These are phyloP conservation scores for Tetragnatha versicolor DNA, from an alignment of 1,140 invertebrate species.

Conservation along the genomic window DNA sequence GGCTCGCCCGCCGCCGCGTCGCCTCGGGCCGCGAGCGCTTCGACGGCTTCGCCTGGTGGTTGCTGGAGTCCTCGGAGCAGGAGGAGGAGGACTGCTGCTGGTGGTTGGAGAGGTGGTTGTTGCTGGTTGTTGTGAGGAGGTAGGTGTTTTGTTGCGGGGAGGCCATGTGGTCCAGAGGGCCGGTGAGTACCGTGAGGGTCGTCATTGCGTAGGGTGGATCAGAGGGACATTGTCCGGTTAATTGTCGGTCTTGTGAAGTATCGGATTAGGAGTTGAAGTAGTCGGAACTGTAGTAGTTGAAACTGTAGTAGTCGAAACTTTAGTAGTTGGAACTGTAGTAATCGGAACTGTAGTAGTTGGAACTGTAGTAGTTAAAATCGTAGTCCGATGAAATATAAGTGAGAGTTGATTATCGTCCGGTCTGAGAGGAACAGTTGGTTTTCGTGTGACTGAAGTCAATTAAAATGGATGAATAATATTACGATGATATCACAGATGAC, in stretches of 20 bases:
- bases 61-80: not conserved
- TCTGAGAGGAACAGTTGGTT: too few species aligned
- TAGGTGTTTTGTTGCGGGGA: not conserved
- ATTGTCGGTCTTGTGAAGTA: not conserved
- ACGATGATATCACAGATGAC: too few species aligned
- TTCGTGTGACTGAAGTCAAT: too few species aligned
- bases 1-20: slow-evolving; percentile 54
- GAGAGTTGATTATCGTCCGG: too few species aligned
- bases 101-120: not conserved
- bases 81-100: not conserved
- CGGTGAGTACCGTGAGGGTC: slow-evolving; percentile 1
- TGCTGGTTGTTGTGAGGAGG: not conserved
- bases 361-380: not conserved
- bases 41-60: not conserved
- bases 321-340: not conserved
- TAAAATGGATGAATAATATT: too few species aligned
- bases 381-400: not conserved
- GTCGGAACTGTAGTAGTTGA: not conserved
- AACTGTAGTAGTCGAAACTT: not conserved
- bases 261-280: not conserved
- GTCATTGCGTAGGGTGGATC: not conserved
- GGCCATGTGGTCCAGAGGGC: not conserved
- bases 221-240: not conserved
- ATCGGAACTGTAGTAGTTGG: not conserved
- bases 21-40: not conserved